phyloP scores from a whole-genome alignment of 2,888 invertebrate genomes.

The Lordiphosa fenestrarum region DNA sequence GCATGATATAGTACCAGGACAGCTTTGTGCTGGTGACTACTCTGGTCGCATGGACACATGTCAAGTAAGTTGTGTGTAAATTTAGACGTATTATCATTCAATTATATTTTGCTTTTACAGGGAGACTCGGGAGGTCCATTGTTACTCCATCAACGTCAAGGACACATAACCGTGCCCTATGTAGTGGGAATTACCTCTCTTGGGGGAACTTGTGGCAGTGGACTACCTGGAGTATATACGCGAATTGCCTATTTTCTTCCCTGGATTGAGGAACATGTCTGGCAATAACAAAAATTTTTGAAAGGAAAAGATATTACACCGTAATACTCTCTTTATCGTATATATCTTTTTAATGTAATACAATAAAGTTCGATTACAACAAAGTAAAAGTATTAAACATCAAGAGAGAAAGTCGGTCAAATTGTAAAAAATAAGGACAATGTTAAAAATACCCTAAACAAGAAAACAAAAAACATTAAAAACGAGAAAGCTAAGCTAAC shows the following conservation, averaged over 20 bases:
- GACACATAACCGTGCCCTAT: slow-evolving; percentile 21
- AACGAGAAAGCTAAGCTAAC: too few relatives aligned
- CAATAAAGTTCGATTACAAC: too few relatives aligned
- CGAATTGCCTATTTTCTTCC: slow-evolving; percentile 36
- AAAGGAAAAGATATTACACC: too few relatives aligned
- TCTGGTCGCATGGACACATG: slow-evolving; percentile 37
- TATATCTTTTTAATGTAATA: too few relatives aligned
- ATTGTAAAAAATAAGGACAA: too few relatives aligned
- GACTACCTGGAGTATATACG: slow-evolving; percentile 42
- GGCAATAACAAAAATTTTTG: slow-evolving; percentile 19
- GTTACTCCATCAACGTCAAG: slow-evolving; percentile 17
- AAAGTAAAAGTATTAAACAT: too few relatives aligned
- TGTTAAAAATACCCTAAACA: too few relatives aligned
- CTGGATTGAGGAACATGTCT: slow-evolving; percentile 51
- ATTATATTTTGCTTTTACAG: slow-evolving; percentile 1
- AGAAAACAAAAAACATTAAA: too few relatives aligned
- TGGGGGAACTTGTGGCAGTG: slow-evolving; percentile 39
- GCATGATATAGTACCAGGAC: slow-evolving; percentile 29
- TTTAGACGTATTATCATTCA: background rate
- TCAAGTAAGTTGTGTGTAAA: slow-evolving; percentile 14
- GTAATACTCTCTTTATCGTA: too few relatives aligned
- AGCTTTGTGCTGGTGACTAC: slow-evolving; percentile 33
- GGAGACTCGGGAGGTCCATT: slow-evolving; percentile 36
- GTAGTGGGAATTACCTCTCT: slow-evolving; percentile 48
- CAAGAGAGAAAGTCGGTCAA: too few relatives aligned